Evolutionary conservation across 2,888 invertebrate species (phyloP).

Genomic region (Aphelenchoides bicaudatus): DNA sequence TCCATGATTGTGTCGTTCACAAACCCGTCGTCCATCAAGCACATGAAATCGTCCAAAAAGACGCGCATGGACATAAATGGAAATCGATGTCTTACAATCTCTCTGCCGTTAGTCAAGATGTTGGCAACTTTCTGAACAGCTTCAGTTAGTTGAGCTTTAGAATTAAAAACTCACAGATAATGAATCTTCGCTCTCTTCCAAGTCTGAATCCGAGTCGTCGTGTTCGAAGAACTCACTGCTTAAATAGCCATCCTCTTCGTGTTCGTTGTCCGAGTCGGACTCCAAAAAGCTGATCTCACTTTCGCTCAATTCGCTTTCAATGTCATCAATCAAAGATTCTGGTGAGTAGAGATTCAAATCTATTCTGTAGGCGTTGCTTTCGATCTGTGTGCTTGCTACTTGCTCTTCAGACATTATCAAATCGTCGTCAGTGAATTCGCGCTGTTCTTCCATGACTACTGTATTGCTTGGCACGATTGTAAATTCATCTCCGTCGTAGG

Average conservation of each 20-base stretch:
- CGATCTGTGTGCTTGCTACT: no score
- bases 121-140: background rate
- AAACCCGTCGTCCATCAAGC: slow-evolving; percentile 44
- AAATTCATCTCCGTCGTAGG: no score
- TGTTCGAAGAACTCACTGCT: slow-evolving; percentile 19
- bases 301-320: slow-evolving; percentile 18
- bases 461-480: no score
- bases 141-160: background rate
- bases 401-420: no score
- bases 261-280: slow-evolving; percentile 20
- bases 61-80: slow-evolving; percentile 52
- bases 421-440: no score
- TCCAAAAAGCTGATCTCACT: slow-evolving; percentile 14
- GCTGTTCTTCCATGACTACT: no score
- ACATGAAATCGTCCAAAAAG: slow-evolving; percentile 48
- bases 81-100: slow-evolving; percentile 53
- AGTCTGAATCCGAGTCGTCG: slow-evolving; percentile 11
- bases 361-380: no score
- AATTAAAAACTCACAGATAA: background rate
- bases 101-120: slow-evolving; percentile 28
- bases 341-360: no score
- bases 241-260: slow-evolving; percentile 24
- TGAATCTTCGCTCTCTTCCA: background rate
- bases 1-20: slow-evolving; percentile 55
- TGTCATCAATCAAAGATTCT: slow-evolving; percentile 3